Percentiles rank a stretch among this genome's conserved stretches.
Conservation (phyloP, 2,888 invertebrate species). For the Polydrusus tereticollis region DNA sequence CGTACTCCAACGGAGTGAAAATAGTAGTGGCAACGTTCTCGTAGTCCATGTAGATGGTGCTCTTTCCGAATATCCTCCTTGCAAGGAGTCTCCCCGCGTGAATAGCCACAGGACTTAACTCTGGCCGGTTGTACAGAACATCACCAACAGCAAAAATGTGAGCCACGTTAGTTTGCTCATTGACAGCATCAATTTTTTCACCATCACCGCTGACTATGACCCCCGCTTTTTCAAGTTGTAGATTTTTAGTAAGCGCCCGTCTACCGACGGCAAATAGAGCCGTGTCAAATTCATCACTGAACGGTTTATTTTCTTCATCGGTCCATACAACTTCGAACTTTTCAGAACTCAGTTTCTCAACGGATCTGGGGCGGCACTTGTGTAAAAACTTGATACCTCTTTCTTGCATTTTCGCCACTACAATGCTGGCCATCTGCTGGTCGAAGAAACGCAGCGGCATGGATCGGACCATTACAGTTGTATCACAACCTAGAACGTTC, state of each 20-base stretch:
- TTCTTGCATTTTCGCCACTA: constrained; percentile 83
- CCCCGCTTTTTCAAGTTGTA: constrained; percentile 81
- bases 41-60: constrained; percentile 81
- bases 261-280: constrained; percentile 89
- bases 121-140: constrained; percentile 80
- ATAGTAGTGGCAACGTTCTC: constrained; percentile 94
- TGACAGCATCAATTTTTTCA: constrained; percentile 79
- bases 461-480: constrained; percentile 90
- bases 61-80: constrained; percentile 76
- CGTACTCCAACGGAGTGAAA: constrained; percentile 96
- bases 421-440: constrained; percentile 90
- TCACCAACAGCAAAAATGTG: constrained; percentile 97
- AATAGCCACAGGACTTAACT: constrained; percentile 95
- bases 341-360: constrained; percentile 80
- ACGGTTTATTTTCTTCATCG: constrained; percentile 64
- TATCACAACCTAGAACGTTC: constrained; percentile 86
- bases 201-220: constrained; percentile 73
- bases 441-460: constrained; percentile 91
- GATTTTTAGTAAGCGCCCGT: constrained; percentile 79
- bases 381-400: constrained; percentile 84
- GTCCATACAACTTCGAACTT: constrained; percentile 79
- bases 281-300: constrained; percentile 81
- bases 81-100: constrained; percentile 90
- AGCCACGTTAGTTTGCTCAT: constrained; percentile 88
- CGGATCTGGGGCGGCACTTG: constrained; percentile 76